phyloP scores from a whole-genome alignment of 2,797 vertebrate genomes.

The Fundulus diaphanus region DNA sequence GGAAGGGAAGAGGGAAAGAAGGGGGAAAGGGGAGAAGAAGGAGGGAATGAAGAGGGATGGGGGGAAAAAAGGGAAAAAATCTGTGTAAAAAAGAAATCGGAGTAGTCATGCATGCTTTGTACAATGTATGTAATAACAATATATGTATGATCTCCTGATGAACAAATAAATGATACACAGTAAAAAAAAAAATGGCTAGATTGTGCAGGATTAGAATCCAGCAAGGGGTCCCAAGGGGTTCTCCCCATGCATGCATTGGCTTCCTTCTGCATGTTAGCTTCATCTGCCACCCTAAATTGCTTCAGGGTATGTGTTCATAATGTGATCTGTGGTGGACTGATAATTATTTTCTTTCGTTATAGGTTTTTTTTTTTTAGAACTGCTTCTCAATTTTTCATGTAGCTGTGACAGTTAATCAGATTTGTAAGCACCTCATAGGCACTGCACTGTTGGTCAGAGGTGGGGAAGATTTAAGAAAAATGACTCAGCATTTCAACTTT shows the following conservation, averaged over 20 bases:
- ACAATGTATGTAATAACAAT: no score
- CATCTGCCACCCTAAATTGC: neutral
- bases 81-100: no score
- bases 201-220: neutral
- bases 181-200: neutral
- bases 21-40: no score
- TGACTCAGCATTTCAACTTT: no score
- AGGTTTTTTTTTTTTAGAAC: neutral
- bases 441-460: no score
- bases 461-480: no score
- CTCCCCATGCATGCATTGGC: neutral
- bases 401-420: neutral
- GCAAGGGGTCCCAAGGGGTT: neutral
- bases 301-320: neutral
- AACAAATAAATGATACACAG: no score
- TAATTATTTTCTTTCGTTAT: neutral
- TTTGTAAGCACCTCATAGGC: neutral
- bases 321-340: neutral
- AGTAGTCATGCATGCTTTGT: no score
- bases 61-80: no score
- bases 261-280: neutral
- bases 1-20: no score
- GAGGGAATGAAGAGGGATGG: no score
- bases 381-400: neutral
- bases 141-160: no score